These are phyloP conservation scores for Iphiclides podalirius DNA, from an alignment of 2,888 invertebrate genomes.

Conservation along the genomic window DNA sequence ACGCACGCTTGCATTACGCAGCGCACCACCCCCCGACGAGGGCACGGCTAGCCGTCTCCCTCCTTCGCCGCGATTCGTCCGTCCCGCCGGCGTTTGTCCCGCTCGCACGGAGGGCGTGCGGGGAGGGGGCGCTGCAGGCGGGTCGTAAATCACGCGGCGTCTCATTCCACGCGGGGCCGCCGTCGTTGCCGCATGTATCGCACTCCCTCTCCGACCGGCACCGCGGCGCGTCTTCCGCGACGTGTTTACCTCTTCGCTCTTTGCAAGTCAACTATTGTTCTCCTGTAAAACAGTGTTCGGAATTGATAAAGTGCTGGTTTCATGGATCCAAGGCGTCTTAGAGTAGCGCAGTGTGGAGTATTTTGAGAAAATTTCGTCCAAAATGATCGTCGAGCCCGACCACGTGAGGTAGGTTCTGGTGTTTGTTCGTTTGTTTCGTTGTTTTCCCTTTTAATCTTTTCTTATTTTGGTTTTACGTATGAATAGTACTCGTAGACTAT, in stretches of 20 bases:
- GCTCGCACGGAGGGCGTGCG: constrained; percentile 62
- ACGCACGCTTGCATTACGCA: constrained; percentile 80
- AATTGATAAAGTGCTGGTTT: constrained; percentile 58
- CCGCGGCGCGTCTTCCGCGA: constrained; percentile 75
- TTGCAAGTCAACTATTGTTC: constrained; percentile 56
- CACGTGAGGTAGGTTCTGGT: constrained; percentile 70
- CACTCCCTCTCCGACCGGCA: constrained; percentile 73
- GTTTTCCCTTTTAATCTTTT: constrained; percentile 43
- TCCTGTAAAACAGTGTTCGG: constrained; percentile 52
- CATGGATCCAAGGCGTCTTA: constrained; percentile 64
- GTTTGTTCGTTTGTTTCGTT: constrained; percentile 59
- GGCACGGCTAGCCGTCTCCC: constrained; percentile 58
- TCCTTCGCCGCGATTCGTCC: constrained; percentile 38
- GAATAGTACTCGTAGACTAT: constrained; percentile 10
- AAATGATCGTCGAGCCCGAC: constrained; percentile 78
- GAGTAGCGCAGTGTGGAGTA: constrained; percentile 53
- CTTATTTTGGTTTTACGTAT: constrained; percentile 31
- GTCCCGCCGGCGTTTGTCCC: constrained; percentile 45
- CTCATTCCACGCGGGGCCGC: constrained; percentile 80
- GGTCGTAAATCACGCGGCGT: constrained; percentile 79
- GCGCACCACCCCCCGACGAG: constrained; percentile 73
- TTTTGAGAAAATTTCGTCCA: constrained; percentile 69
- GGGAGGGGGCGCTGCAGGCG: constrained; percentile 78
- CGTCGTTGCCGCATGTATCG: constrained; percentile 75
- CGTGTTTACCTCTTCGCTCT: constrained; percentile 68